Base-by-base conservation (phyloP, 2,113 vertebrate genomes). In the Toxostoma redivivum region DNA sequence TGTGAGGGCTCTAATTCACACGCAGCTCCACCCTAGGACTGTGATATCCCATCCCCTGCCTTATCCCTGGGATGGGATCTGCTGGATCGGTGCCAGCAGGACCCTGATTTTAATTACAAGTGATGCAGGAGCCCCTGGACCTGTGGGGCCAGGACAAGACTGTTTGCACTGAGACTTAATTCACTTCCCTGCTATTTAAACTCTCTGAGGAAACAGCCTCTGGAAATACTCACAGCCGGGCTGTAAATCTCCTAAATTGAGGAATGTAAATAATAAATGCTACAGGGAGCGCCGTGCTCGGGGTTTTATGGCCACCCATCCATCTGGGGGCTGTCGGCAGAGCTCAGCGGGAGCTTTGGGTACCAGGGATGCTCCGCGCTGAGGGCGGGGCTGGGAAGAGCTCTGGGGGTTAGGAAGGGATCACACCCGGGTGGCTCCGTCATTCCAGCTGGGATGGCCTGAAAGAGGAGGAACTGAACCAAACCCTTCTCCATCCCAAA, bases 231-330 rank as follows among this genome's bases (percentile, higher is more conserved):
- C n/a, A 51, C 92, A 94, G 48, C 31, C 1, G 6, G 77, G 89
- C 86, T 5, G 86, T 95, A 94, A 95, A 97, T 96, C 96, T 94
- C 58, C 77, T 65, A 6, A 95, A 70, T 42, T 53, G 95, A 72
- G 86, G 84, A 5, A 53, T 76, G 95, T 94, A 87, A 95, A 92
- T 95, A 79, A 96, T 95, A 20, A 92, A 94, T 85, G 95, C 24
- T 15, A 20, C 40, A 7, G 84, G 81, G 86, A 94, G 47, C 4
- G 4, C 2, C 1, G 65, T 3, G 78, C 94, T 67, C 3, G 9
- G 86, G 76, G 72, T 13, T 91, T 93, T 80, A 47, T 3, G 87
- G 91, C 56, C 77, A 1, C 17, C 72, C 94, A 86, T 91, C 72
- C 15, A 33, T 86, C 91, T 19, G 83, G 82, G n/a, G 72, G 64